Percentiles rank a stretch among this genome's conserved stretches.
phyloP scores from a whole-genome alignment of 2,888 invertebrate genomes.

The Lasioglossum pauxillum region DNA sequence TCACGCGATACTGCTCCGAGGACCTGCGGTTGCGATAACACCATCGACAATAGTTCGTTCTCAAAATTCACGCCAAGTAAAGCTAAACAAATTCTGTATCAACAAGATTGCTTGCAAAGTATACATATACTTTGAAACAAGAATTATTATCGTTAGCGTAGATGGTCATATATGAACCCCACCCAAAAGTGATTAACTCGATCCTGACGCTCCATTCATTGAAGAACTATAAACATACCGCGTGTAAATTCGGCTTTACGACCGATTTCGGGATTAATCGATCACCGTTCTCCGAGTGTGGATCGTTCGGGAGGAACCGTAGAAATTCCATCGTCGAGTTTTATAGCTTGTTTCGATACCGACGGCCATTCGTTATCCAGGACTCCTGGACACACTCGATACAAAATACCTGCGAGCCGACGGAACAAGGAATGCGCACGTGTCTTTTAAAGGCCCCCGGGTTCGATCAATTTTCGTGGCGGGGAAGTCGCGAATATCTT shows the following conservation, averaged over 20 bases:
- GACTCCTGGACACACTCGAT: not conserved
- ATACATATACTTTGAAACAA: not conserved
- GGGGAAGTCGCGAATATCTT: slow-evolving; percentile 29
- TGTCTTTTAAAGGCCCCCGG: slow-evolving; percentile 11
- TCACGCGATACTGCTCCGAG: slow-evolving; percentile 63
- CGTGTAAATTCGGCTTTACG: not conserved
- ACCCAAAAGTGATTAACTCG: no score
- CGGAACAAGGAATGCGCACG: not conserved
- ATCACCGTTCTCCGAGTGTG: not conserved
- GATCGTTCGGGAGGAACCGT: slow-evolving; percentile 22
- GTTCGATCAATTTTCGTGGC: slow-evolving; percentile 19
- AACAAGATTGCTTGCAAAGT: not conserved
- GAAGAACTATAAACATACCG: no score
- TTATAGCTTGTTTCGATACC: slow-evolving; percentile 48
- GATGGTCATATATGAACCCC: no score
- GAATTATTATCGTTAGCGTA: not conserved
- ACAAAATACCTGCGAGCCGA: not conserved
- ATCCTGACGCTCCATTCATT: no score
- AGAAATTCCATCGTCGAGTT: slow-evolving; percentile 47
- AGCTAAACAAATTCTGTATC: no score
- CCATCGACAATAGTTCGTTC: slow-evolving; percentile 43
- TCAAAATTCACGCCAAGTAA: not conserved
- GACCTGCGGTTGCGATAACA: slow-evolving; percentile 61
- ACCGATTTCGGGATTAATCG: slow-evolving; percentile 6
- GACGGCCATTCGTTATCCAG: slow-evolving; percentile 33